These are phyloP conservation scores for Ginglymostoma cirratum DNA, from an alignment of 2,113 vertebrate species.

Conservation along the genomic window DNA sequence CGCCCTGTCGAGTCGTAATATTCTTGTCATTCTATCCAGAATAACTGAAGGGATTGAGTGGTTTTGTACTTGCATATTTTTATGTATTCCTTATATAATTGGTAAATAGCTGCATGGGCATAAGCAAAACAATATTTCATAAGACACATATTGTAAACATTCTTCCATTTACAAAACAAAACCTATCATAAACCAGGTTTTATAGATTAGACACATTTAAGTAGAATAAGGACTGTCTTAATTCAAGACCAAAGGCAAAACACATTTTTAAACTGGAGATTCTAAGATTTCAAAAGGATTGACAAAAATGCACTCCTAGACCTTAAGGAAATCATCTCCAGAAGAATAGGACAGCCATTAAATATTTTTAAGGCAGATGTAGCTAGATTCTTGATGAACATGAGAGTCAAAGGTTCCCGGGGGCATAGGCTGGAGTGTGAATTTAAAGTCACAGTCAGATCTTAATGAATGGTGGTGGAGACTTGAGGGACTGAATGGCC, in stretches of 20 bases:
- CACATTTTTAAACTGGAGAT: not conserved
- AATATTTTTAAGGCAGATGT: too few species aligned
- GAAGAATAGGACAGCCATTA: too few species aligned
- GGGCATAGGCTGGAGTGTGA: too few species aligned
- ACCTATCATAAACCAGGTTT: not conserved
- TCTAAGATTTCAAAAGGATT: not conserved
- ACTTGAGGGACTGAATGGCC: too few species aligned
- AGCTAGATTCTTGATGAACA: too few species aligned
- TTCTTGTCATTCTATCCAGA: not conserved
- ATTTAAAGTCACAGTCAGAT: too few species aligned
- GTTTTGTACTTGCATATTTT: not conserved
- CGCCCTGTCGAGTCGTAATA: not conserved
- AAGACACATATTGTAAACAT: not conserved
- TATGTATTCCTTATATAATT: not conserved
- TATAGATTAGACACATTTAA: not conserved
- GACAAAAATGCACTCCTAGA: not conserved
- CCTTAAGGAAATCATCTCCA: not conserved
- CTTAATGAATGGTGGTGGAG: too few species aligned
- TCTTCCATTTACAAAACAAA: conserved; percentile 5
- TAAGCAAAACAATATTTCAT: not conserved
- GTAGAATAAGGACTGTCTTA: not conserved
- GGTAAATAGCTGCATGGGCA: not conserved
- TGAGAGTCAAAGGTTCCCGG: too few species aligned
- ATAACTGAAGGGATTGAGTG: not conserved
- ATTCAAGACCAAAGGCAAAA: not conserved